Evolutionary conservation across 2,113 vertebrate species (phyloP).

Genomic region (Hipposideros armiger): DNA sequence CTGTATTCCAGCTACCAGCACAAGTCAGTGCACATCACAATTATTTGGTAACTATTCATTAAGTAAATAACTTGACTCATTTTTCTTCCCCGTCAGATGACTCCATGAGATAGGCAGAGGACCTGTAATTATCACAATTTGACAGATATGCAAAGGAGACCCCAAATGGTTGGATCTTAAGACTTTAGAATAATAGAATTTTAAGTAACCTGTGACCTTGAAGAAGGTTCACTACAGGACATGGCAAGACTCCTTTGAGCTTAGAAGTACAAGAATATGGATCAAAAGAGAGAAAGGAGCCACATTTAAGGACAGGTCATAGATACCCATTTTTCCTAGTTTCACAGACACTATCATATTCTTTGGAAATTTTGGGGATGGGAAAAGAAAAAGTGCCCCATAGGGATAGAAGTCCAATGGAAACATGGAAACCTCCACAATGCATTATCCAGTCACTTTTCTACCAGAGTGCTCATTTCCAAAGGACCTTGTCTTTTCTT

Average conservation of each 20-base stretch:
- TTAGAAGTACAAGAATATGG: background rate
- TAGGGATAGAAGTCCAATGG: background rate
- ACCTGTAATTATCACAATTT: background rate
- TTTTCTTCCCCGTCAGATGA: background rate
- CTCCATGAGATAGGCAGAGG: background rate
- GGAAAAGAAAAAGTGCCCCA: background rate
- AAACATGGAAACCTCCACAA: rapidly evolving
- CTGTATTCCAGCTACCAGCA: background rate
- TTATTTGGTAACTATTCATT: background rate
- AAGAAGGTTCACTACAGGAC: background rate
- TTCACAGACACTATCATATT: background rate
- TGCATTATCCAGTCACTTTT: background rate
- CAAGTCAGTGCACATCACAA: background rate
- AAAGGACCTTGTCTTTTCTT: rapidly evolving
- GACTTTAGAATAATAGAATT: background rate
- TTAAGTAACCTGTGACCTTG: background rate
- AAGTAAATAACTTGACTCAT: background rate
- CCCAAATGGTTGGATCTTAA: background rate
- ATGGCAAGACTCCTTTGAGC: background rate
- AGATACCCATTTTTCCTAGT: background rate
- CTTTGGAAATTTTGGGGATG: background rate
- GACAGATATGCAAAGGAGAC: background rate
- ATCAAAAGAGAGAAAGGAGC: background rate
- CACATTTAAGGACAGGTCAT: background rate
- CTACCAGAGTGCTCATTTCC: background rate